Evolutionary conservation across 1,140 invertebrate genomes (phyloP), one percentile per base, ranked within the genome.

Genomic region (Pogonognathellus flavescens): DNA sequence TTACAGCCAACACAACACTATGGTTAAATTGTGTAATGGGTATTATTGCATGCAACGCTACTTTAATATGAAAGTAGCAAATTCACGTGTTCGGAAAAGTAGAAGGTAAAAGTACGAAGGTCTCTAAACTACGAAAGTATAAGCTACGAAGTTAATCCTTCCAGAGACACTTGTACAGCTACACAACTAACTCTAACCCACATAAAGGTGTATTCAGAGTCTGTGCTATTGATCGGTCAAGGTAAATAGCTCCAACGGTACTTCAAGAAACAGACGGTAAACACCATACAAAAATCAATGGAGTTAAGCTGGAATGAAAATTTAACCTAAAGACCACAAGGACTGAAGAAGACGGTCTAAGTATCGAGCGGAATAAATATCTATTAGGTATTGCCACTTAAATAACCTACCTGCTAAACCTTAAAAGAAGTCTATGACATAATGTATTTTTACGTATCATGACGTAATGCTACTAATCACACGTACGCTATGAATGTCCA

Each of bases 161-260:
- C 22, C 8, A 66, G 7, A 50, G 41, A n/a, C 18, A 10, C 66
- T 72, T 41, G 25, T 72, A 8, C 13, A 50, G 31, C 22, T 66
- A 66, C 20, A 13, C 13, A 41, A 25, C 16, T 9, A 31, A 13
- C 11, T 22, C 66, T 31, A 31, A 49, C 9, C 5, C 49, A 76
- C 49, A 76, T 76, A 25, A 50, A 50, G 70, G 25, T 31, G n/a
- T 76, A 41, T 41, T 41, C 31, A 41, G 31, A 41, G 70, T 76
- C 70, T 76, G 31, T 31, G n/a, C 25, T 76, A 76, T 76, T 76
- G 70, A 76, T 76, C 70, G 70, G 70, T 76, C 70, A 76, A 76
- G 70, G 70, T 76, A 76, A 62, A 57, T 14, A n/a, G 16, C 59
- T n/a, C 0, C 16, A 9, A 20, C 41, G 31, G 31, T 76, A 14